Evolutionary conservation across 2,797 vertebrate genomes (phyloP).

Genomic region (Propithecus perrieri): DNA sequence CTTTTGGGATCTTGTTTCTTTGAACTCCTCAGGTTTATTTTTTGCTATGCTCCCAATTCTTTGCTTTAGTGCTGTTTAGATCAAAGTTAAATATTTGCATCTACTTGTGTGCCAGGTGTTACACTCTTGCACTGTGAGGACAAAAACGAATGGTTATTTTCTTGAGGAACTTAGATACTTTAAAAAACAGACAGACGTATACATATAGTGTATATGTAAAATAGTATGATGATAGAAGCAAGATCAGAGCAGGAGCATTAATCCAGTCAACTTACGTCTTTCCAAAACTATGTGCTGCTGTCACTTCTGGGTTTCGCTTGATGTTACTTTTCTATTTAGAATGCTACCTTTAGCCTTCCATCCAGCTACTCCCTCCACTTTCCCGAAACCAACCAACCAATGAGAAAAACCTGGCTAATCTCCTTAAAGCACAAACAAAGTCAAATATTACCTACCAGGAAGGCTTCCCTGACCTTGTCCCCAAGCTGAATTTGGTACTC

Average conservation of each 20-base stretch:
- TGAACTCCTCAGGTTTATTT: neutral
- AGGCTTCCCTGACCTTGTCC: neutral
- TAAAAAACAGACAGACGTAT: neutral
- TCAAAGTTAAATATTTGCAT: neutral
- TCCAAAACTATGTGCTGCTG: neutral
- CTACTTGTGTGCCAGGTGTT: neutral
- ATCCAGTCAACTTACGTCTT: neutral
- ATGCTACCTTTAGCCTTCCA: neutral
- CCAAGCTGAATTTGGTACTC: neutral
- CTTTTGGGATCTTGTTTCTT: neutral
- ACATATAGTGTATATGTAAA: neutral
- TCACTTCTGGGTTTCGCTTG: slow-evolving; percentile 5
- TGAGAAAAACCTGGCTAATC: neutral
- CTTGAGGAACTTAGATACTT: neutral
- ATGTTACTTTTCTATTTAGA: neutral
- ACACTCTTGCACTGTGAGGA: neutral
- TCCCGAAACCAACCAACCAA: neutral
- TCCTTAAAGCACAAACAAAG: neutral
- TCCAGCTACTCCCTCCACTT: neutral
- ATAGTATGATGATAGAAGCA: neutral
- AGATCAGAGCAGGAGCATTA: neutral
- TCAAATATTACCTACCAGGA: neutral
- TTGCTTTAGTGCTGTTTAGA: neutral
- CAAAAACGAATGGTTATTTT: slow-evolving; percentile 5
- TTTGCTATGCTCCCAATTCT: neutral